A percentile compares a stretch with the other conserved stretches of the same genome.
Evolutionary conservation across 2,888 invertebrate genomes (phyloP).

Genomic region (Agriopis marginaria): DNA sequence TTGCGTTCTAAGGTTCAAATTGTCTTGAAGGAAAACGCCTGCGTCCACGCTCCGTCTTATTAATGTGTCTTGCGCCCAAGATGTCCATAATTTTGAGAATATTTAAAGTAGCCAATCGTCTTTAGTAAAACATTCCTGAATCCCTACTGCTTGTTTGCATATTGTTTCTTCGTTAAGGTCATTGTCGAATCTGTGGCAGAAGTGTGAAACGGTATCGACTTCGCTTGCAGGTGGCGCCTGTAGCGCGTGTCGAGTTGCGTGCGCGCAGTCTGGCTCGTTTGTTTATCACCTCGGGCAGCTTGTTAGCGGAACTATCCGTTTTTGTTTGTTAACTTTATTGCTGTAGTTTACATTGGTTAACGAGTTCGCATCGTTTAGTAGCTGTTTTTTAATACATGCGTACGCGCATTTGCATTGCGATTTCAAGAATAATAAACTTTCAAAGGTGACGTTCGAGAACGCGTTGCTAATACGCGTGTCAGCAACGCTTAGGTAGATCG

Average conservation of each 20-base stretch:
- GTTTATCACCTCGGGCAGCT: neutral
- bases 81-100: too few species aligned
- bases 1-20: too few species aligned
- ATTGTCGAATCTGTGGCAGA: neutral
- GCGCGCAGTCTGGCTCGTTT: slow-evolving; percentile 10
- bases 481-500: too few species aligned
- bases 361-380: neutral
- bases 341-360: neutral
- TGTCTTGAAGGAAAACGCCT: too few species aligned
- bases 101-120: too few species aligned
- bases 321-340: neutral
- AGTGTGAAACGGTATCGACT: neutral
- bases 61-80: too few species aligned
- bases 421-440: too few species aligned
- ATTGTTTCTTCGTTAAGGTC: neutral
- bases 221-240: slow-evolving; percentile 22
- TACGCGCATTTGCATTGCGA: neutral
- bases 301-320: neutral
- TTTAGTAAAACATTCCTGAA: neutral
- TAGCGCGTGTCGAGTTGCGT: slow-evolving; percentile 19
- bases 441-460: too few species aligned
- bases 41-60: too few species aligned
- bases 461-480: too few species aligned
- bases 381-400: neutral
- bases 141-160: neutral